phyloP scores from a whole-genome alignment of 2,113 vertebrate species.

The Maccullochella peelii region DNA sequence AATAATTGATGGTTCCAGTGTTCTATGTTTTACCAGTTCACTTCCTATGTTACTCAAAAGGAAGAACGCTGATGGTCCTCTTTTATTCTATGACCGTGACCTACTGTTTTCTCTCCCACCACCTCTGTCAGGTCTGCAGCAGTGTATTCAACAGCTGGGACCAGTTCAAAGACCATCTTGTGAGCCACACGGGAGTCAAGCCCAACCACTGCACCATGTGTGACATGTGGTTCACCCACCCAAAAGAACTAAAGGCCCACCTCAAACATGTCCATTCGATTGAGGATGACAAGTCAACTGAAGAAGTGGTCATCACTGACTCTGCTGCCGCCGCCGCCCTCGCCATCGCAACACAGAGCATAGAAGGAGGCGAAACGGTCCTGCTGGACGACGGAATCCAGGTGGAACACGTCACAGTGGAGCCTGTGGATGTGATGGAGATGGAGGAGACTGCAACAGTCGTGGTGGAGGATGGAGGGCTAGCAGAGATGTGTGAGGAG shows the following conservation, averaged over 20 bases:
- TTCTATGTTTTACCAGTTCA: background rate
- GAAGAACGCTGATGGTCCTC: background rate
- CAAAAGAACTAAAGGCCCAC: constrained; percentile 90
- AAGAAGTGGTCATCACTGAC: constrained; percentile 87
- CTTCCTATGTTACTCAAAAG: background rate
- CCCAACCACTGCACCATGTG: constrained; percentile 98
- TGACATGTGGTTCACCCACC: constrained; percentile 97
- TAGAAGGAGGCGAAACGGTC: constrained; percentile 84
- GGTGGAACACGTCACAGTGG: constrained; percentile 87
- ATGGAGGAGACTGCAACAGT: constrained; percentile 90
- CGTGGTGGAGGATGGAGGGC: constrained; percentile 88
- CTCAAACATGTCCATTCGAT: constrained; percentile 89
- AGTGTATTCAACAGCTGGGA: constrained; percentile 99
- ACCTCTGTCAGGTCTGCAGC: constrained; percentile 91
- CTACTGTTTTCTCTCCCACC: constrained; percentile 55
- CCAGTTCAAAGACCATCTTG: constrained; percentile 97
- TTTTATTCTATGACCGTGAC: background rate
- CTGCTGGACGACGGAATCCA: constrained; percentile 91
- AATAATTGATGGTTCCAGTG: background rate
- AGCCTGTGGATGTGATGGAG: constrained; percentile 81
- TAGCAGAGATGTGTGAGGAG: constrained; percentile 88
- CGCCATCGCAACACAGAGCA: constrained; percentile 83
- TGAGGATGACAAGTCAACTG: constrained; percentile 80
- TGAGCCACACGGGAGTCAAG: constrained; percentile 96
- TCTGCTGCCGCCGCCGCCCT: constrained; percentile 79